phyloP scores from a whole-genome alignment of 2,888 invertebrate genomes.

The Coelopa pilipes region DNA sequence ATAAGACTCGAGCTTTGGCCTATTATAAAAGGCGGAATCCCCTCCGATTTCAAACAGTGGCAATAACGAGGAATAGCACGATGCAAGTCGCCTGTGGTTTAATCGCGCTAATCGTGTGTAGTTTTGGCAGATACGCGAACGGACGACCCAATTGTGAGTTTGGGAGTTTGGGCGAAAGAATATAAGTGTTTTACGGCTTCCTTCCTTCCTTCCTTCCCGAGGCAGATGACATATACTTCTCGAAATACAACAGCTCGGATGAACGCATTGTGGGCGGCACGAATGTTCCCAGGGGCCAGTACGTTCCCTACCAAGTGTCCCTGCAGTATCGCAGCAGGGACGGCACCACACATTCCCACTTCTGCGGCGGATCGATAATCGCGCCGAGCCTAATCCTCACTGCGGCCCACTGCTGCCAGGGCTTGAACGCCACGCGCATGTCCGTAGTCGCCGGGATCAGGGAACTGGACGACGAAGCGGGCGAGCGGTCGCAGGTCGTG shows the following conservation, averaged over 20 bases:
- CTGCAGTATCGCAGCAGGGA: slow-evolving; percentile 52
- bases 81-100: background rate
- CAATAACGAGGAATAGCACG: background rate
- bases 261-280: slow-evolving; percentile 58
- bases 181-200: background rate
- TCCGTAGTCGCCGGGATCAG: slow-evolving; percentile 58
- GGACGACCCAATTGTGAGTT: background rate
- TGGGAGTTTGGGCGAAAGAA: background rate
- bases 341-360: slow-evolving; percentile 50
- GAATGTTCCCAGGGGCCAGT: slow-evolving; percentile 51
- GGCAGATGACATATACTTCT: background rate
- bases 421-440: slow-evolving; percentile 51
- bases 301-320: slow-evolving; percentile 64
- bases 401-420: slow-evolving; percentile 63
- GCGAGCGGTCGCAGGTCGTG: slow-evolving; percentile 51
- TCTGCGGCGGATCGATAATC: slow-evolving; percentile 64
- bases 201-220: background rate
- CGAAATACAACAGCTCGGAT: slow-evolving; percentile 29
- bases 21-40: background rate
- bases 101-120: background rate
- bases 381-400: slow-evolving; percentile 57
- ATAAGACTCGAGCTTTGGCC: background rate
- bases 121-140: background rate
- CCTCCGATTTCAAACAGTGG: too few species aligned
- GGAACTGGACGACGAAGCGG: slow-evolving; percentile 46